Evolutionary conservation across 2,113 vertebrate species (phyloP).

Genomic region (Pelobates fuscus): DNA sequence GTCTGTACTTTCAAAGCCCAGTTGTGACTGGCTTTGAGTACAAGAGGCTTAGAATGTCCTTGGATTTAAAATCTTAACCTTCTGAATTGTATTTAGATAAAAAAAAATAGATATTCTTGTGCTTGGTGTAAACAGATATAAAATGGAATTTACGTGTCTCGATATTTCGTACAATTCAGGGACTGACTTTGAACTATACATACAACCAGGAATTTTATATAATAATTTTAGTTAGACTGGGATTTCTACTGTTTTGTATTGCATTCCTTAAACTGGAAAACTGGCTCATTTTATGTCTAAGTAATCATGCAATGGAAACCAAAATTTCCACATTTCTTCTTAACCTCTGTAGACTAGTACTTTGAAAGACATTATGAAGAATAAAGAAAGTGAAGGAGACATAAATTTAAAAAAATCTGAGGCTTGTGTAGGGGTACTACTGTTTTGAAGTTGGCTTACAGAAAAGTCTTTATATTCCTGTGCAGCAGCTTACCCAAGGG

Average conservation of each 20-base stretch:
- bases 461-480: slow-evolving; percentile 3
- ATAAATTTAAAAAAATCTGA: background rate
- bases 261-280: background rate
- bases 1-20: too few relatives aligned
- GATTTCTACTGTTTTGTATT: background rate
- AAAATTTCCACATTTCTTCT: background rate
- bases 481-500: slow-evolving; percentile 4
- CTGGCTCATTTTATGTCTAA: background rate
- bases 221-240: too few relatives aligned
- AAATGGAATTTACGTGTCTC: too few relatives aligned
- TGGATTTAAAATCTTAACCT: too few relatives aligned
- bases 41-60: too few relatives aligned
- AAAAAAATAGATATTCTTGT: too few relatives aligned
- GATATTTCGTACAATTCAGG: too few relatives aligned
- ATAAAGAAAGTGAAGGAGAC: background rate
- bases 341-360: background rate
- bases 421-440: background rate
- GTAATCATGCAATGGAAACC: background rate
- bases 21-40: too few relatives aligned
- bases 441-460: background rate
- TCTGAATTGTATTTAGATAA: too few relatives aligned
- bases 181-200: too few relatives aligned
- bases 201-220: too few relatives aligned
- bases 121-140: too few relatives aligned
- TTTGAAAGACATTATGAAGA: background rate